A percentile compares a stretch with the other conserved stretches of the same genome.
phyloP scores from a whole-genome alignment of 1,140 invertebrate species.

The Drosophila asahinai region DNA sequence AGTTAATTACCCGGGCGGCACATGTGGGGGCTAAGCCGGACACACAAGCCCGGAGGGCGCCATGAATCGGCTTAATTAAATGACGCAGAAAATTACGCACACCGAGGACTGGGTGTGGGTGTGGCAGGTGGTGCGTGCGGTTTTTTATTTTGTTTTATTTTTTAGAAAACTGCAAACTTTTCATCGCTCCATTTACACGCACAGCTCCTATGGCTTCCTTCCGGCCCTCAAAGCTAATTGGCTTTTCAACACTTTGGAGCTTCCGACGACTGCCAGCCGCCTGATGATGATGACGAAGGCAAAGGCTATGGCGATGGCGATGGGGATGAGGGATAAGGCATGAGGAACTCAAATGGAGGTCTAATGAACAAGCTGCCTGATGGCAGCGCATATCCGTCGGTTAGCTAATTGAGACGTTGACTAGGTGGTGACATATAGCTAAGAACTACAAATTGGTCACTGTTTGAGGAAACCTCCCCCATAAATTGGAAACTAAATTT shows the following conservation, averaged over 20 bases:
- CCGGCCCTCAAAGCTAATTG: constrained; percentile 75
- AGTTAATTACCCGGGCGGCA: constrained; percentile 60
- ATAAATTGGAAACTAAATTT: background rate
- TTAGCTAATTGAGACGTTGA: constrained; percentile 80
- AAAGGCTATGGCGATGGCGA: too few relatives aligned
- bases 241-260: constrained; percentile 80
- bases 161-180: constrained; percentile 62
- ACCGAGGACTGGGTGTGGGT: background rate
- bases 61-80: constrained; percentile 83
- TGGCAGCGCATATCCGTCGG: constrained; percentile 74
- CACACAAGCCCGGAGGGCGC: constrained; percentile 10
- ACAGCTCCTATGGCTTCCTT: constrained; percentile 75
- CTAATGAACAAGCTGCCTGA: constrained; percentile 70
- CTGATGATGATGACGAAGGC: constrained; percentile 28
- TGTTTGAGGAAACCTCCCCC: background rate
- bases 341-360: constrained; percentile 8
- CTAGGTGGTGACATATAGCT: constrained; percentile 70
- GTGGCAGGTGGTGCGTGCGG: constrained; percentile 53
- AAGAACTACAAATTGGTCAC: constrained; percentile 51
- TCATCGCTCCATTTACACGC: constrained; percentile 65
- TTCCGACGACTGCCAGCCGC: constrained; percentile 45
- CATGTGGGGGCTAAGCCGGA: constrained; percentile 38
- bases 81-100: constrained; percentile 84
- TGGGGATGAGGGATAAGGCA: background rate
- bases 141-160: constrained; percentile 12